Evolutionary conservation across 2,113 vertebrate species (phyloP), one percentile per base, ranked within the genome.

Genomic region (Salvator merianae): DNA sequence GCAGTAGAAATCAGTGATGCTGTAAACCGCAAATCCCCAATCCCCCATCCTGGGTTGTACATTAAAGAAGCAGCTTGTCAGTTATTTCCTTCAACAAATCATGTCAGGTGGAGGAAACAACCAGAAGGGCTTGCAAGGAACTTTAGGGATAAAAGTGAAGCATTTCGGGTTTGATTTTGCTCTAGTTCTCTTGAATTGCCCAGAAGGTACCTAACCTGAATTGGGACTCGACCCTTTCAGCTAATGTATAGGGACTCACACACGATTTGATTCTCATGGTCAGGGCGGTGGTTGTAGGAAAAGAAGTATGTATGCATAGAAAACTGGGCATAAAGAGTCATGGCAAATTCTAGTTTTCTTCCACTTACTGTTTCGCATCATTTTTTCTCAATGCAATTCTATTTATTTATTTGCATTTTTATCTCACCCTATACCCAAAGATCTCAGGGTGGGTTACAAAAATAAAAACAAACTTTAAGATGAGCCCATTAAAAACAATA

Each of bases 11-110:
- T 70, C 38, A 77, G n/a, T 75, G 66, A 1, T 83, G 79, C 65
- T 87, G 53, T 93, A 88, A 87, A 91, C 91, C 71, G 55, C 14
- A 40, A 43, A 24, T 78, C 77, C 75, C 16, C 78, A 90, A 89
- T 18, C 68, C 40, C 53, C 79, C 59, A 30, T 78, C 75, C 70
- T 32, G 53, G 14, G 22, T 62, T 30, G 53, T 30, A 63, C 70
- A 40, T 40, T 34, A 77, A 84, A 84, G 47, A 34, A 32, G 3
- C 28, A 14, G 68, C 30, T 24, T 77, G 74, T 78, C 83, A 43
- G 36, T 78, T 77, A 84, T 77, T 71, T 69, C 65, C 47, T 70
- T 84, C 83, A 77, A 71, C 83, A 77, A 84, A 84, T 70, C 74
- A 62, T 78, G 34, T 59, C 66, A 84, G 38, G 63, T 26, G 28